Percentiles rank a stretch among this genome's conserved stretches.
These are phyloP conservation scores for Clepsis dumicolana DNA, from an alignment of 2,888 invertebrate genomes.

Conservation along the genomic window DNA sequence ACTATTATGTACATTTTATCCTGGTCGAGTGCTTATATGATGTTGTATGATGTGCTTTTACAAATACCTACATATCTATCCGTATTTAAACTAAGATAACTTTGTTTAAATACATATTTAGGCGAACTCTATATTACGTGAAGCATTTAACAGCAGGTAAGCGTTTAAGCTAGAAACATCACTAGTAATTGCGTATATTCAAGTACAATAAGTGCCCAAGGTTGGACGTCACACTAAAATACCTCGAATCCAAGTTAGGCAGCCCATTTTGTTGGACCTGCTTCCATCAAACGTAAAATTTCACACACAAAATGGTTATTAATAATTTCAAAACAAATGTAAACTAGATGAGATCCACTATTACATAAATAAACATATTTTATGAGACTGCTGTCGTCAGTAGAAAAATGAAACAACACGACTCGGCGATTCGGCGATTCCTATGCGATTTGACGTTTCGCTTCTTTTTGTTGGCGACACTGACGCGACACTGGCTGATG, in stretches of 20 bases:
- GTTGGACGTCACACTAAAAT: conserved; percentile 62
- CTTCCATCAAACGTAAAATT: conserved; percentile 28
- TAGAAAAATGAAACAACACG: conserved; percentile 29
- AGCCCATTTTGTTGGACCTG: conserved; percentile 70
- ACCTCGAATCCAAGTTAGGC: conserved; percentile 80
- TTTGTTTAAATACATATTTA: neutral
- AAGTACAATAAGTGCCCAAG: conserved; percentile 49
- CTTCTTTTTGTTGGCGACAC: neutral
- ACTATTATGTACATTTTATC: neutral
- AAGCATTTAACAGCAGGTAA: neutral
- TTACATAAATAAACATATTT: conserved; percentile 44
- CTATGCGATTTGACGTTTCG: neutral
- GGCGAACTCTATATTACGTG: neutral
- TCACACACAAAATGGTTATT: conserved; percentile 1
- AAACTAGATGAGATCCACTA: conserved; percentile 35
- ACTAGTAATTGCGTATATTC: conserved; percentile 41
- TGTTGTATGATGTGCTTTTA: neutral
- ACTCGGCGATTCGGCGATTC: conserved; percentile 1
- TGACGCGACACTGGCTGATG: neutral
- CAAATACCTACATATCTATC: too few relatives aligned
- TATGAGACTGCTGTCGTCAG: conserved; percentile 33
- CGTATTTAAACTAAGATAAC: too few relatives aligned
- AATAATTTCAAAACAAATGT: conserved; percentile 13
- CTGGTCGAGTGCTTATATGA: neutral
- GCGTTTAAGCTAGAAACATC: conserved; percentile 7